Base-by-base conservation (phyloP, 1,140 invertebrate genomes). In the Forficula auricularia region DNA sequence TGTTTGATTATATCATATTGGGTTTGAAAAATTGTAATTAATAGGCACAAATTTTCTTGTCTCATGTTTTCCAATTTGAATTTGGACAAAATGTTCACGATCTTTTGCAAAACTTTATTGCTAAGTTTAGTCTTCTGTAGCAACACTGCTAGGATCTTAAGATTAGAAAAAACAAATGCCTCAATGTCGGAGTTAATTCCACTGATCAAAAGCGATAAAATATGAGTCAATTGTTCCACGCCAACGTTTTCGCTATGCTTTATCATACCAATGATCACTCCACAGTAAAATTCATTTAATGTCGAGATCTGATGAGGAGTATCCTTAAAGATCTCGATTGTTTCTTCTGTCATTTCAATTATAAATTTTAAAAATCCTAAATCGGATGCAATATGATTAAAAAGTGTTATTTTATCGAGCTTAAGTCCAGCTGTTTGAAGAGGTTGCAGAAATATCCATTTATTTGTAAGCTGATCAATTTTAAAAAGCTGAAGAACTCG, bases 361-460 rank as follows among this genome's bases (percentile, higher is more conserved):
- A 91, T 60, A 48, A 82, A 77, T 51, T 78, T 72, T 12, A 89
- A 52, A 20, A 89, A 77, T n/a, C 65, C 67, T 16, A 67, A 63
- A 54, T 86, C 75, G 7, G 67, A 70, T 2, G 68, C 64, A 47
- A 79, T 77, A 46, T 78, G 73, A 54, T 78, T 82, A 3, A 82
- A 63, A 6, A 92, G 59, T 14, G 72, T 67, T 18, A 68, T 62
- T 50, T 80, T 77, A 0, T 79, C 59, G 16, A 92, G 55, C 2
- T 75, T 70, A n/a, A 77, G 56, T 12, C 83, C 80, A 20, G 72
- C 60, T 57, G 79, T 82, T 58, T 88, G 77, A 0, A 86, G 47
- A 1, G 68, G 57, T 16, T 66, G 56, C 10, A 94, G 56, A 81
- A 85, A 94, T 50, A 71, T 61, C 84, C 86, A 94, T 43, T 73